Conservation (phyloP, 1,140 invertebrate species). For the Drosophila athabasca region DNA sequence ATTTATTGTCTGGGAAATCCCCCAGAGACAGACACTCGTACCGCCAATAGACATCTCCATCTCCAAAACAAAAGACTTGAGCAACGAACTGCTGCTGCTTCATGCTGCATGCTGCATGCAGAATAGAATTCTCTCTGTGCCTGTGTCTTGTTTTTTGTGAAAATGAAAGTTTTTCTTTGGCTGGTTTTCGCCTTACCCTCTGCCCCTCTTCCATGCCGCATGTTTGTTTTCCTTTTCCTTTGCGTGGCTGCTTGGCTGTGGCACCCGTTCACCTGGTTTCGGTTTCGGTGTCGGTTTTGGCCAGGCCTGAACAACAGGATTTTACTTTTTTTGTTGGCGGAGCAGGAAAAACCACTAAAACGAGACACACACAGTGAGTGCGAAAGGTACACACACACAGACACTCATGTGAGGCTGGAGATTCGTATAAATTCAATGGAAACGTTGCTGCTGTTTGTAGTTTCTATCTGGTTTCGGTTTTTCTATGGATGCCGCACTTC, state of each 20-base stretch:
- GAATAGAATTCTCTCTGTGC: conserved; percentile 47
- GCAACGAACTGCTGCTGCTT: conserved; percentile 68
- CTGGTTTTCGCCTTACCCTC: conserved; percentile 55
- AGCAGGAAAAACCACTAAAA: conserved; percentile 75
- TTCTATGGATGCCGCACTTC: conserved; percentile 24
- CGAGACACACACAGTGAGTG: conserved; percentile 23
- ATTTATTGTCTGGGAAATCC: conserved; percentile 75
- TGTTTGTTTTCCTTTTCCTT: conserved; percentile 11
- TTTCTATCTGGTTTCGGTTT: conserved; percentile 8
- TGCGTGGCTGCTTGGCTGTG: conserved; percentile 3
- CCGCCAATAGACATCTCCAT: conserved; percentile 30
- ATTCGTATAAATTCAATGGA: conserved; percentile 49
- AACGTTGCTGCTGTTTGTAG: conserved; percentile 13
- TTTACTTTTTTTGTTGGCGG: conserved; percentile 37
- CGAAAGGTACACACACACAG: conserved; percentile 5
- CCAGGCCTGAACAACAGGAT: conserved; percentile 73
- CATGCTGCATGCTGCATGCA: conserved; percentile 9
- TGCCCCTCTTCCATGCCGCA: conserved; percentile 49
- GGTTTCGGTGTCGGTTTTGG: conserved; percentile 54
- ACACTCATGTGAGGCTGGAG: conserved; percentile 38
- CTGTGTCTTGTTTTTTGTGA: conserved; percentile 44
- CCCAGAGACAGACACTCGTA: conserved; percentile 8
- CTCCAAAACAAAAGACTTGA: conserved; percentile 73
- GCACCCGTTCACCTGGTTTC: conserved; percentile 76
- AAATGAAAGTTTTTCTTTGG: conserved; percentile 74